phyloP scores from a whole-genome alignment of 1,140 invertebrate species.

The Lepidurus couesii region DNA sequence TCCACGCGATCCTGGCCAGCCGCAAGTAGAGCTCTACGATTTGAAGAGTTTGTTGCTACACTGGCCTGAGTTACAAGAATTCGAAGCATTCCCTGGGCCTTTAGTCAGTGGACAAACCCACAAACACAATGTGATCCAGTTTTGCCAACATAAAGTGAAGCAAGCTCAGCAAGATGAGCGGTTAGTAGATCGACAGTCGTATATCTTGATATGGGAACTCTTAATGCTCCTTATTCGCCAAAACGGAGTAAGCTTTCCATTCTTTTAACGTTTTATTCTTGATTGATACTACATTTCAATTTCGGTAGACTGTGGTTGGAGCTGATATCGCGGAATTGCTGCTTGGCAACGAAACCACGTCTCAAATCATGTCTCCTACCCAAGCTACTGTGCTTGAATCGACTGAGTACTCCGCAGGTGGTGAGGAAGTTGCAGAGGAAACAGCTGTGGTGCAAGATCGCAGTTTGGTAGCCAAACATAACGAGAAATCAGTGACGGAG shows the following conservation, averaged over 20 bases:
- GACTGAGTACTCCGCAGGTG: not conserved
- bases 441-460: conserved; percentile 28
- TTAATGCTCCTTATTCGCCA: conserved; percentile 83
- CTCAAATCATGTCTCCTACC: conserved; percentile 44
- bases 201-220: conserved; percentile 78
- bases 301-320: conserved; percentile 71
- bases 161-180: conserved; percentile 49
- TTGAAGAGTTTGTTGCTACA: conserved; percentile 54
- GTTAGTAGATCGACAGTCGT: conserved; percentile 63
- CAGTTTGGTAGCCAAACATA: conserved; percentile 30
- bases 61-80: conserved; percentile 57
- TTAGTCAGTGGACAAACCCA: conserved; percentile 78
- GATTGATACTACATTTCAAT: too few relatives aligned
- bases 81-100: conserved; percentile 68
- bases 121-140: conserved; percentile 87
- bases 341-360: conserved; percentile 64
- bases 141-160: conserved; percentile 72
- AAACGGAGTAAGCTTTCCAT: conserved; percentile 65
- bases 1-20: conserved; percentile 65
- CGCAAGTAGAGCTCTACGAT: conserved; percentile 63
- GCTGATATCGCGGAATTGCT: conserved; percentile 86
- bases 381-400: conserved; percentile 18
- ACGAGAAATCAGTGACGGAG: conserved; percentile 52
- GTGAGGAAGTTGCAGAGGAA: conserved; percentile 39
- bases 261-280: too few relatives aligned